Evolutionary conservation across 92 coral and sea anemone genomes (phyloP), one percentile per base, ranked within the genome.

Genomic region (Epizoanthus stellaris): DNA sequence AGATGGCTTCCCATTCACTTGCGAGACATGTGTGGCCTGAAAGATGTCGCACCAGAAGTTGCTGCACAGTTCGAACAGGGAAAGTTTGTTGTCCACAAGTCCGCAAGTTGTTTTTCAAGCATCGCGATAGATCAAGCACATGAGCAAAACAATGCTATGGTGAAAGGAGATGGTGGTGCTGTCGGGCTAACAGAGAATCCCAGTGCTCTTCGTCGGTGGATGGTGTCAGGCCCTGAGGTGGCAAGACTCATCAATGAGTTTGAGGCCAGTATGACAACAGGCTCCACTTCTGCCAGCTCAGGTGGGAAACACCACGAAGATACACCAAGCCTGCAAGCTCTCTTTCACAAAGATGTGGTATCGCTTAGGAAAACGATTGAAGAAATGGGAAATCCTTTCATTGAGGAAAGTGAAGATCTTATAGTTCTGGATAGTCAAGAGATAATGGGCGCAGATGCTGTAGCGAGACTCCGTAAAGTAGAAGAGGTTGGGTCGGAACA

Each of bases 401-500:
- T 60, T 23, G 95, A 92, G 4, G 62, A 73, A 0, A 83, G 91
- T 59, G 61, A 59, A 64, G 88, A 87, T 15, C 84, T 87, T 21
- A 20, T 84, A 17, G 86, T 47, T 9, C 85, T 92, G 14, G 91
- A 92, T 67, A 87, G 84, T 13, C 68, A 76, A 63, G 90, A 87
- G 64, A 84, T 90, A 59, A 73, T 84, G 38, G 85, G 57, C 16
- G 3, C 65, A 14, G 66, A 59, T 2, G 85, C 87, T 8, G 80
- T 75, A 16, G 45, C 57, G 8, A 87, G 84, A 14, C 82, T 93
- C 11, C 56, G 83, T n/a, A 80, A 42, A 23, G 74, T 88, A 4
- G 86, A 85, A 68, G 61, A 53, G 56, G 58, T 84, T 53, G 92
- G 92, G 15, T 43, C 70, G 59, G 84, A 86, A 56, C 91, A 88